phyloP scores from a whole-genome alignment of 2,888 invertebrate species.

The Leucophenga montana region DNA sequence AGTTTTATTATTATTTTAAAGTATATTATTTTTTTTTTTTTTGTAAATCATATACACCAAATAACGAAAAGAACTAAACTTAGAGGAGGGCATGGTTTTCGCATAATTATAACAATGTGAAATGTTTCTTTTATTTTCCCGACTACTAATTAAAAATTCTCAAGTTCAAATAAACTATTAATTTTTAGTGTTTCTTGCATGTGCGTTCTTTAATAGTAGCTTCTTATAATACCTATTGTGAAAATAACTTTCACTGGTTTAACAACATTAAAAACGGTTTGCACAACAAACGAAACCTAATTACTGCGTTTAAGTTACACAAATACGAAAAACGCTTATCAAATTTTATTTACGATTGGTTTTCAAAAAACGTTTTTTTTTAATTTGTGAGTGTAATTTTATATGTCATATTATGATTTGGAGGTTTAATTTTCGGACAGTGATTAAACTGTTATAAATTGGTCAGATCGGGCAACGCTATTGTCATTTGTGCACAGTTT shows the following conservation, averaged over 20 bases:
- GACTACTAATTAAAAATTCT: too few relatives aligned
- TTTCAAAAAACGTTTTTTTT: not conserved
- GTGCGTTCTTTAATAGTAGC: conserved; percentile 43
- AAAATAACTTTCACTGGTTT: conserved; percentile 1
- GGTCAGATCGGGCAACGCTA: too few relatives aligned
- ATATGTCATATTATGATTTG: too few relatives aligned
- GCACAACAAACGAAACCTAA: conserved; percentile 1
- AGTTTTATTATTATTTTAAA: too few relatives aligned
- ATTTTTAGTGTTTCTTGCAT: conserved; percentile 45
- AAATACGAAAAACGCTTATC: conserved; percentile 22
- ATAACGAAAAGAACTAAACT: conserved; percentile 51
- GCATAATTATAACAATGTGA: not conserved
- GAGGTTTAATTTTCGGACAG: too few relatives aligned
- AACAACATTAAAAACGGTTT: not conserved
- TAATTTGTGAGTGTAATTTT: too few relatives aligned
- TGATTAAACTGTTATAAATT: too few relatives aligned
- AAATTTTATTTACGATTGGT: conserved; percentile 41
- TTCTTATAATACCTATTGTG: conserved; percentile 39
- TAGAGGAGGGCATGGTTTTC: conserved; percentile 5
- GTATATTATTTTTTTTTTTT: conserved; percentile 14
- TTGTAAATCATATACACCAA: conserved; percentile 38
- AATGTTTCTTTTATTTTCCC: conserved; percentile 6
- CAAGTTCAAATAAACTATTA: conserved; percentile 31
- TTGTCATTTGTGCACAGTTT: too few relatives aligned
- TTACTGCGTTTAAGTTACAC: not conserved